Base-by-base conservation (phyloP, 2,113 vertebrate species). In the Anguilla japonica region DNA sequence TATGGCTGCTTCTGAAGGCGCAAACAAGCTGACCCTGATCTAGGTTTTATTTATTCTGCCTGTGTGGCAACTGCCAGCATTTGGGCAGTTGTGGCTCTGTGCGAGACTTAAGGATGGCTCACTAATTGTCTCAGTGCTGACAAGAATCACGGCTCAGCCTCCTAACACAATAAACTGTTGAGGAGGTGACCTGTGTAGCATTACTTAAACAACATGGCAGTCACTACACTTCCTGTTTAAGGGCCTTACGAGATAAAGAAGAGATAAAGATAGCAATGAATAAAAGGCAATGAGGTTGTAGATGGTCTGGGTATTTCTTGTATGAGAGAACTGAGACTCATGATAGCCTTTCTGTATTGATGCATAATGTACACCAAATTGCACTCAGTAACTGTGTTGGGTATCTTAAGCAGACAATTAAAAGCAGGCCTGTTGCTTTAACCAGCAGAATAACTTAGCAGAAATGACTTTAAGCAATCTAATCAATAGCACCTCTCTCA, bases 381-480 rank as follows among this genome's bases (percentile, higher is more conserved):
- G 71, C 20, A 34, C n/a, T 8, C 71, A 75, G 13, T 75, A 75
- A 75, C n/a, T 5, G 71, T 75, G n/a, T 75, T 75, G 71, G 71
- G 71, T n/a, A 34, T 34, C n/a, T 75, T 75, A 75, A 75, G n/a
- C 71, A 75, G 71, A 75, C 71, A 75, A 75, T 75, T 75, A 34
- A 75, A 75, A 75, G 26, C 71, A 13, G 71, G 26, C n/a, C 71
- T 75, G 26, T 75, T 5, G n/a, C 11, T 75, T 75, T 75, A 75
- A 75, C 26, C 71, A 13, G 71, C n/a, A 13, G n/a, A 34, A 34
- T 34, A 75, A 26, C 71, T 75, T 13, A 13, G n/a, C n/a, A 75
- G 26, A 75, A 75, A 75, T 34, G n/a, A 34, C 71, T 75, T 75
- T 75, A 20, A 4, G 60, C 71, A 75, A 34, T 4, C 13, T 75